Evolutionary conservation across 2,113 vertebrate genomes (phyloP).

Genomic region (Sinosuthora webbiana): DNA sequence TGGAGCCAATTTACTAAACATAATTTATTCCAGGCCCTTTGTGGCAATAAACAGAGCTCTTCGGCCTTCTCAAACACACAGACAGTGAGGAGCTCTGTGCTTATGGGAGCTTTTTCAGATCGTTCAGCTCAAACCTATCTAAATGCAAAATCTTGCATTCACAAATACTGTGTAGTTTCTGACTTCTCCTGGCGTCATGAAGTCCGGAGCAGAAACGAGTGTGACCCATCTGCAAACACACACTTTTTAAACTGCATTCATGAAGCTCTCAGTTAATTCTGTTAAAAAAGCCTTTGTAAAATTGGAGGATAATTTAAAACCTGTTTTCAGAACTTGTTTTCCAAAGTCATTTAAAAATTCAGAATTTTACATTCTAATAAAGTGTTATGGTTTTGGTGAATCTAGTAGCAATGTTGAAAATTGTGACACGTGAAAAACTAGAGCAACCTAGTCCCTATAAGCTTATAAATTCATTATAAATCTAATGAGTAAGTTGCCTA

Average conservation of each 20-base stretch:
- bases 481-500: background rate
- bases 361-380: background rate
- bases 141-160: constrained; percentile 50
- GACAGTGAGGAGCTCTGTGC: constrained; percentile 60
- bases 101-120: constrained; percentile 61
- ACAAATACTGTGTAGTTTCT: background rate
- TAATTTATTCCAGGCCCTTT: constrained; percentile 76
- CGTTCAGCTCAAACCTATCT: constrained; percentile 60
- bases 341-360: background rate
- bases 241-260: background rate
- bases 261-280: background rate
- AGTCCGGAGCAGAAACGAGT: constrained; percentile 20
- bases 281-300: background rate
- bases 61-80: constrained; percentile 61
- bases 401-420: background rate
- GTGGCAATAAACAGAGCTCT: constrained; percentile 70
- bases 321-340: background rate
- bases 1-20: constrained; percentile 73
- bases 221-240: constrained; percentile 2
- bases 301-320: background rate
- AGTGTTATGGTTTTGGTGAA: background rate
- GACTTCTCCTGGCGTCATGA: background rate
- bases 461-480: background rate
- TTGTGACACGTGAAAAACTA: background rate
- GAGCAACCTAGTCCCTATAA: background rate